A percentile compares a stretch with the other conserved stretches of the same genome.
phyloP scores from a whole-genome alignment of 37 sponge, comb jelly and placozoan genomes.

The Aplysina aerophoba region DNA sequence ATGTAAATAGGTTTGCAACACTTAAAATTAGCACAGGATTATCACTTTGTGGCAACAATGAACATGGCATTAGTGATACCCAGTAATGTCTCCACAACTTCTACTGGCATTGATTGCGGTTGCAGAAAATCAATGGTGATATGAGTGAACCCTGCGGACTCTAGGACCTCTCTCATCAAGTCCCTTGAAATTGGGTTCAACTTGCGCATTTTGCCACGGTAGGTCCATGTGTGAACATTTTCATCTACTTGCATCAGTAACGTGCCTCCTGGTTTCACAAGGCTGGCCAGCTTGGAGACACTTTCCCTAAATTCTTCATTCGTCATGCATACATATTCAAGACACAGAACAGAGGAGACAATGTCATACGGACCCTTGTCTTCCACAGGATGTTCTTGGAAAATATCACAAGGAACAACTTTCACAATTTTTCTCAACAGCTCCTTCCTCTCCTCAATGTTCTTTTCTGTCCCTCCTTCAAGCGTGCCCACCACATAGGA shows the following conservation, averaged over 20 bases:
- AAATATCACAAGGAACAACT: constrained; percentile 50
- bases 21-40: too few relatives aligned
- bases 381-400: constrained; percentile 23
- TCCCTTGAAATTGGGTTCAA: too few relatives aligned
- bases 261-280: constrained; percentile 41
- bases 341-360: not conserved
- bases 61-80: too few relatives aligned
- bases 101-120: too few relatives aligned
- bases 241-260: constrained; percentile 12
- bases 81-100: too few relatives aligned
- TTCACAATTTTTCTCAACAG: not conserved
- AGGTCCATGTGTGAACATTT: too few relatives aligned
- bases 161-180: too few relatives aligned
- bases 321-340: not conserved
- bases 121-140: too few relatives aligned
- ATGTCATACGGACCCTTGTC: constrained; percentile 43
- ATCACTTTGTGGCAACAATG: too few relatives aligned
- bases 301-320: constrained; percentile 12
- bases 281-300: not conserved
- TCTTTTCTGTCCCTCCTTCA: not conserved
- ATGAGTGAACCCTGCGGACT: too few relatives aligned
- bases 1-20: too few relatives aligned
- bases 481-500: not conserved
- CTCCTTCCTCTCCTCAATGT: not conserved
- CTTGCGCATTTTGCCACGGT: too few relatives aligned